A percentile compares a stretch with the other conserved stretches of the same genome.
Conservation (phyloP, 2,888 invertebrate genomes). For the Phyllotreta cruciferae region DNA sequence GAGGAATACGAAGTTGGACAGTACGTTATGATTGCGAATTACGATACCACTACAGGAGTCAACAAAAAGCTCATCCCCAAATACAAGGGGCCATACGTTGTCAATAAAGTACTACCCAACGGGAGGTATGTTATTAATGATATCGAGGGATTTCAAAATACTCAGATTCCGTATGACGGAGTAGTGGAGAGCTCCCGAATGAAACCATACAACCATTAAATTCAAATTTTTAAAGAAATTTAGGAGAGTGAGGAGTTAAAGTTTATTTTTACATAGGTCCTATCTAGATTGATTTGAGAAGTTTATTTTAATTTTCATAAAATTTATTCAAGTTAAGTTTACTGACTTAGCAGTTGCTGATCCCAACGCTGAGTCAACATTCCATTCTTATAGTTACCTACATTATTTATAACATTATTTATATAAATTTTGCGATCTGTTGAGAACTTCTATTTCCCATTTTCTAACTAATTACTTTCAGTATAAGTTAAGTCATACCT, state of each 20-base stretch:
- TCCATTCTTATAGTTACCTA: no score
- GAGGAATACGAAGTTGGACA: slow-evolving; percentile 38
- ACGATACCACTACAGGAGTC: slow-evolving; percentile 40
- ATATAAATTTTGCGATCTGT: no score
- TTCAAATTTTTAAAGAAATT: background rate
- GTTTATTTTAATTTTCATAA: no score
- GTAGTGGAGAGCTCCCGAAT: slow-evolving; percentile 6
- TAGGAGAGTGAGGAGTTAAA: background rate
- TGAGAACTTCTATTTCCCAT: no score
- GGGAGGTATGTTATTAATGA: slow-evolving; percentile 21
- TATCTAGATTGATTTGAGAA: no score
- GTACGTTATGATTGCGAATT: slow-evolving; percentile 46
- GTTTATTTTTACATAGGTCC: no score
- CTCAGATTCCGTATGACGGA: slow-evolving; percentile 16
- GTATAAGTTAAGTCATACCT: no score
- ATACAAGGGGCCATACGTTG: slow-evolving; percentile 46
- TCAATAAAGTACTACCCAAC: slow-evolving; percentile 33
- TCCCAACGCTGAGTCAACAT: no score
- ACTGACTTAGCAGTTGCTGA: no score
- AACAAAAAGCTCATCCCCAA: slow-evolving; percentile 41
- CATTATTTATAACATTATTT: no score
- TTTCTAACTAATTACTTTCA: no score
- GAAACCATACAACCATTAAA: slow-evolving; percentile 2
- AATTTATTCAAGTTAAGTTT: no score
- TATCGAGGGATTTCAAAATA: slow-evolving; percentile 19